A percentile compares a stretch with the other conserved stretches of the same genome.
Evolutionary conservation across 2,888 invertebrate species (phyloP).

Genomic region (Archips xylosteana): DNA sequence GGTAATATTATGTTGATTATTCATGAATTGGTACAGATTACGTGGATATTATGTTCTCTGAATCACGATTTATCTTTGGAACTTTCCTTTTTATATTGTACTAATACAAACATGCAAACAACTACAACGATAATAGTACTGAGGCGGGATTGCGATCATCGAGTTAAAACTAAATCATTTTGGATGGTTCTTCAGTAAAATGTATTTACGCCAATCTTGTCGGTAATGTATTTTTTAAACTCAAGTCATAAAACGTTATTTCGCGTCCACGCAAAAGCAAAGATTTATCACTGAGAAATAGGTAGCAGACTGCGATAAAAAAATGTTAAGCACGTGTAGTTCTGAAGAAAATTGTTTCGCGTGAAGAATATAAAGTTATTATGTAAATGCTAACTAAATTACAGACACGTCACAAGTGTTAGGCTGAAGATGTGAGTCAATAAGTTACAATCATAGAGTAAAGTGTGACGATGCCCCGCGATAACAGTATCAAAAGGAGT

Average conservation of each 20-base stretch:
- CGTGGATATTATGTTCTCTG: conserved; percentile 21
- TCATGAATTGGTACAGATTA: conserved; percentile 28
- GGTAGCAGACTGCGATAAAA: conserved; percentile 71
- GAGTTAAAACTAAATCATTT: conserved; percentile 56
- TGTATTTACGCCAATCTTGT: conserved; percentile 44
- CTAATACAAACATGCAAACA: conserved; percentile 72
- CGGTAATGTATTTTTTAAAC: conserved; percentile 30
- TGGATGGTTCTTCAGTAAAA: conserved; percentile 47
- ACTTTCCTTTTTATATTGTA: conserved; percentile 38
- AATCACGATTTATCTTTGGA: conserved; percentile 37
- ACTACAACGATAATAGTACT: conserved; percentile 66
- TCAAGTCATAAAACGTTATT: conserved; percentile 41
- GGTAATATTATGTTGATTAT: conserved; percentile 14
- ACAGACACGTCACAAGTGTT: conserved; percentile 77
- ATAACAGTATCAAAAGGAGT: conserved; percentile 54
- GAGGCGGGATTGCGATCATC: conserved; percentile 84
- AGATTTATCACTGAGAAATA: conserved; percentile 56
- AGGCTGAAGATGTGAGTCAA: conserved; percentile 65
- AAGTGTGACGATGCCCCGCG: conserved; percentile 65
- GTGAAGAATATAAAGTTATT: conserved; percentile 64
- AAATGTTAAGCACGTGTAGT: conserved; percentile 75
- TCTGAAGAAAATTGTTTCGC: conserved; percentile 65
- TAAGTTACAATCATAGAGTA: conserved; percentile 60
- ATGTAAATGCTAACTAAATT: conserved; percentile 68
- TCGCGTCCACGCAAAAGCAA: conserved; percentile 68